Conservation (phyloP, 37 sponge, comb jelly and placozoan species). For the Ianthella basta region DNA sequence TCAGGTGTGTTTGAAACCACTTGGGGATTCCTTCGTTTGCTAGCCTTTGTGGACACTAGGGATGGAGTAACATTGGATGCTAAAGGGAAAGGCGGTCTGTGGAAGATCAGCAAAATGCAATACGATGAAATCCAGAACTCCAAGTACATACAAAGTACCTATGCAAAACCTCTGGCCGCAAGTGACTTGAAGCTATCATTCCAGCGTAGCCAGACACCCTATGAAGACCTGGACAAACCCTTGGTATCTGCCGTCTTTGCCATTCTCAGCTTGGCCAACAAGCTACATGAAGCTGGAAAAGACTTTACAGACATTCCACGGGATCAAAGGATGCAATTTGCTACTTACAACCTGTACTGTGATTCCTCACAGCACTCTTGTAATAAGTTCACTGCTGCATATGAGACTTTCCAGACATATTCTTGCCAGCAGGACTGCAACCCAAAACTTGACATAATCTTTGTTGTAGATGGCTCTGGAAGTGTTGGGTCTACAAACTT, state of each 20-base stretch:
- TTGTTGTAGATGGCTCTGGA: slow-evolving; percentile 37
- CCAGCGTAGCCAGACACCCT: not conserved
- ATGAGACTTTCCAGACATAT: not conserved
- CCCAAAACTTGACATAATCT: slow-evolving; percentile 33
- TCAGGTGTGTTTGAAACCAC: not conserved
- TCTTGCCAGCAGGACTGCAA: not conserved
- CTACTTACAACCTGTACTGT: not conserved
- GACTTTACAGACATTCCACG: not conserved
- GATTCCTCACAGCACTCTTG: not conserved
- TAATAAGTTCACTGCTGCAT: not conserved
- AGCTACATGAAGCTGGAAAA: not conserved
- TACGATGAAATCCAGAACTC: not conserved
- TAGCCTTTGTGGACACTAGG: slow-evolving; percentile 26
- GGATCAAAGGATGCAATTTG: not conserved
- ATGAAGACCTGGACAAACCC: slow-evolving; percentile 8
- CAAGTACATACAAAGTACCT: not conserved
- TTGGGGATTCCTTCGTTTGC: slow-evolving; percentile 1
- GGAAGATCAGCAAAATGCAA: not conserved
- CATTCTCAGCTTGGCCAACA: not conserved
- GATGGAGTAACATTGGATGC: not conserved
- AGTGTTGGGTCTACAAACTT: slow-evolving; percentile 27
- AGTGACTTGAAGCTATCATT: not conserved
- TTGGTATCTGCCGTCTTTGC: not conserved
- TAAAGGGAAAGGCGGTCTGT: slow-evolving; percentile 3
- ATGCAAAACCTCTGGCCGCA: not conserved